phyloP scores from a whole-genome alignment of 2,797 vertebrate species.

The Aeoliscus strigatus region DNA sequence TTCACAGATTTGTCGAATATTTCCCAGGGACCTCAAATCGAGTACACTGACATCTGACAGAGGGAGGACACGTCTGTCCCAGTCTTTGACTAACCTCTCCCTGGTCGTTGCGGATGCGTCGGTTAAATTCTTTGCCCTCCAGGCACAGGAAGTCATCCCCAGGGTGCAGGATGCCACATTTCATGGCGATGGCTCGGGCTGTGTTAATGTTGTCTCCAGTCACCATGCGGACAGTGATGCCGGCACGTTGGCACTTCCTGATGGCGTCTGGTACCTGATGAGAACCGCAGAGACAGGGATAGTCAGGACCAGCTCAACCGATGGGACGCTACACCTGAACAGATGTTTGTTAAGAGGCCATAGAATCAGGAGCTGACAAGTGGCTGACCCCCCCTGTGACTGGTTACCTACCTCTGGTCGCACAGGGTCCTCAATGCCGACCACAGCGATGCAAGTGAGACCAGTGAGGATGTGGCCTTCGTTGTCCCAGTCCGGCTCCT shows the following conservation, averaged over 20 bases:
- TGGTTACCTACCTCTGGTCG: slow-evolving; percentile 87
- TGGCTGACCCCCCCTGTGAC: too few relatives aligned
- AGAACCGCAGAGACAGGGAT: slow-evolving; percentile 6
- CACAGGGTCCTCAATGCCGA: slow-evolving; percentile 93
- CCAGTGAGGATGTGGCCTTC: slow-evolving; percentile 83
- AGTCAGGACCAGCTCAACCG: slow-evolving; percentile 1
- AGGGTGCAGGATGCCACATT: slow-evolving; percentile 89
- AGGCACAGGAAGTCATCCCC: slow-evolving; percentile 89
- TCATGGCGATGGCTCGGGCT: slow-evolving; percentile 85
- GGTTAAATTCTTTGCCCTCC: slow-evolving; percentile 91
- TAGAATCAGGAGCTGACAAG: too few relatives aligned
- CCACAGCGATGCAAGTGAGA: slow-evolving; percentile 84
- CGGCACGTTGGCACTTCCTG: slow-evolving; percentile 86
- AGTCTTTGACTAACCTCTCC: slow-evolving; percentile 78
- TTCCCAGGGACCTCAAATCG: too few relatives aligned
- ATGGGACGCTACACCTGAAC: background rate
- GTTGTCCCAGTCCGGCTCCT: slow-evolving; percentile 87
- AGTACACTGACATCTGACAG: too few relatives aligned
- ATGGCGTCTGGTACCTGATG: slow-evolving; percentile 86
- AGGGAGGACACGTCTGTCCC: too few relatives aligned
- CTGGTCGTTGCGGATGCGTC: slow-evolving; percentile 88
- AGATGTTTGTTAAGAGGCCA: too few relatives aligned
- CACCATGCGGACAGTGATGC: slow-evolving; percentile 92
- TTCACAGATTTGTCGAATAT: too few relatives aligned
- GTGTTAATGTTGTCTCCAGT: slow-evolving; percentile 93